Conservation (phyloP, 2,113 vertebrate genomes). For the Columba janthina region DNA sequence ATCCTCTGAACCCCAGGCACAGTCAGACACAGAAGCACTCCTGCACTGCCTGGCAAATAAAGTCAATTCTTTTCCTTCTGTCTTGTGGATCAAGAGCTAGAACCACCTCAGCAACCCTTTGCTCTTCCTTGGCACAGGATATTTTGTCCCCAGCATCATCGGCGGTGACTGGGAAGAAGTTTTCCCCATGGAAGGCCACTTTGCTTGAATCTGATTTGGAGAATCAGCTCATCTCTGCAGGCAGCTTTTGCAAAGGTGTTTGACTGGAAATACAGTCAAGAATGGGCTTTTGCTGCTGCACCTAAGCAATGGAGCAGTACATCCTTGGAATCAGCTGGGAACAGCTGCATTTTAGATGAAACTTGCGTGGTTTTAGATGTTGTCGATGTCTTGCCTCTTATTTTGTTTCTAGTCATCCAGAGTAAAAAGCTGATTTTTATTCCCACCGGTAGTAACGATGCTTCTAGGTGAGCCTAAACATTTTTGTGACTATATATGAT, state of each 20-base stretch:
- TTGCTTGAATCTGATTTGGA: background rate
- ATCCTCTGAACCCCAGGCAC: background rate
- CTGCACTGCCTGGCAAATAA: no score
- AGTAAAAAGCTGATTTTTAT: background rate
- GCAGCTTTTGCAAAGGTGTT: background rate
- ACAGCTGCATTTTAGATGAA: background rate
- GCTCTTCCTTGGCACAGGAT: background rate
- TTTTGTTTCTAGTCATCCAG: background rate
- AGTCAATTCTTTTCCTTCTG: background rate
- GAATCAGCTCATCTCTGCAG: background rate
- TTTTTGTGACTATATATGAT: background rate
- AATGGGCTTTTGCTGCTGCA: background rate
- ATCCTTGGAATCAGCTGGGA: background rate
- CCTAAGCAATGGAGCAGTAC: background rate
- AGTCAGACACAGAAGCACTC: background rate
- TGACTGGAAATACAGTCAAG: background rate
- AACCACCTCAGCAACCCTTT: background rate
- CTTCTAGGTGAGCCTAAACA: background rate
- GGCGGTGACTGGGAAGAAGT: background rate
- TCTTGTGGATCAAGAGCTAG: background rate
- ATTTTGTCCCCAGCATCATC: background rate
- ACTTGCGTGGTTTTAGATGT: background rate
- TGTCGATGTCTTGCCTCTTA: background rate
- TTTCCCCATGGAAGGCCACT: background rate
- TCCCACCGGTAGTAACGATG: background rate